A percentile compares a stretch with the other conserved stretches of the same genome.
Evolutionary conservation across 2,888 invertebrate species (phyloP).

Genomic region (Clusia tigrina): DNA sequence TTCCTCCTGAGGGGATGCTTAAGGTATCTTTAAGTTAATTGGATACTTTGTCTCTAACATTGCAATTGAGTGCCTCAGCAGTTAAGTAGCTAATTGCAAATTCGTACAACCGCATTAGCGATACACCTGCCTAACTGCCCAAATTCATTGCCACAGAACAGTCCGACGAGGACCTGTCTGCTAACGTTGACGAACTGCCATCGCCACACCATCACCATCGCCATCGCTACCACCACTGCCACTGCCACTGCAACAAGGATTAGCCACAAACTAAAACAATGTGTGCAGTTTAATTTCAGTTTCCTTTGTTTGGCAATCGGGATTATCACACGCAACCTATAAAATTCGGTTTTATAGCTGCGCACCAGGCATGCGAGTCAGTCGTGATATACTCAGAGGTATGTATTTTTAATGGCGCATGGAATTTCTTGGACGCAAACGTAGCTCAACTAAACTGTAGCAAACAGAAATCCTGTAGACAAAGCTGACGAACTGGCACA

Average conservation of each 20-base stretch:
- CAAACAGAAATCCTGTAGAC: no score
- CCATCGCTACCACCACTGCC: no score
- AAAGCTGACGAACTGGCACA: no score
- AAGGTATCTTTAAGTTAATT: conserved; percentile 3
- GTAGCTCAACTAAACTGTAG: no score
- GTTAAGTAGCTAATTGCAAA: neutral
- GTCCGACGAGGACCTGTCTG: neutral
- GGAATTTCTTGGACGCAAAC: no score
- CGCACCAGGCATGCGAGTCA: neutral
- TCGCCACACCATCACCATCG: neutral
- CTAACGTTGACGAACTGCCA: conserved; percentile 4
- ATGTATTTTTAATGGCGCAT: neutral
- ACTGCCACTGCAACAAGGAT: no score
- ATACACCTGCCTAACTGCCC: neutral
- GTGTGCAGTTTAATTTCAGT: neutral
- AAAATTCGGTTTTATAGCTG: conserved; percentile 2
- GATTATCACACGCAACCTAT: neutral
- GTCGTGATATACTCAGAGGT: neutral
- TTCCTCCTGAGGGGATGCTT: neutral
- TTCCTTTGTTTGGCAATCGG: neutral
- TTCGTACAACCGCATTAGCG: neutral
- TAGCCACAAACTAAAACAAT: neutral
- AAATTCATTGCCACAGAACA: neutral
- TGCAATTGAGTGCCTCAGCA: neutral
- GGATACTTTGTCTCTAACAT: neutral